These are phyloP conservation scores for Tiliqua scincoides DNA, from an alignment of 2,113 vertebrate species.

Conservation along the genomic window DNA sequence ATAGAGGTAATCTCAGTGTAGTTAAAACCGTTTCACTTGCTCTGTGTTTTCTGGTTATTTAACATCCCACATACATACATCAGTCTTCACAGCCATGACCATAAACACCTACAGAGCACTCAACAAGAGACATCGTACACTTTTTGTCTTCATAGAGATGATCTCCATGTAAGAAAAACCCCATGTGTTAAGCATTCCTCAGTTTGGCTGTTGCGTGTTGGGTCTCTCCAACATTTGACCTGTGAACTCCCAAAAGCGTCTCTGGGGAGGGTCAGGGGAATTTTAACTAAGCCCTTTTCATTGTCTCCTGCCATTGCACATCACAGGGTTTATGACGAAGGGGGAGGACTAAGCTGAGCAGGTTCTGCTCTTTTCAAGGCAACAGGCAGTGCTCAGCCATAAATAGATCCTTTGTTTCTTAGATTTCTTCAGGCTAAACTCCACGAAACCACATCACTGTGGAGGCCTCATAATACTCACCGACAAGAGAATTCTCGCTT, in stretches of 20 bases:
- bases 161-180: not conserved
- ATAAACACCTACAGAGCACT: not conserved
- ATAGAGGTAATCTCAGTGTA: not conserved
- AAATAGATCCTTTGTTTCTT: not conserved
- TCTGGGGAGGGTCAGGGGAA: not conserved
- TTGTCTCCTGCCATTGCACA: not conserved
- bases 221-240: not conserved
- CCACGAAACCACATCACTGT: not conserved
- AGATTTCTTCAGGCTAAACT: not conserved
- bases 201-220: not conserved
- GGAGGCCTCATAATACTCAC: constrained; percentile 25
- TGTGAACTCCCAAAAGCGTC: no score
- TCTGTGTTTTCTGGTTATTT: not conserved
- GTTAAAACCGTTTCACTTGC: not conserved
- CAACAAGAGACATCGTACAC: not conserved
- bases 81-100: not conserved
- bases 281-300: not conserved
- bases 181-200: not conserved
- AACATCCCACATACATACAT: not conserved
- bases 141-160: not conserved
- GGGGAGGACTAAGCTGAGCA: not conserved
- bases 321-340: not conserved
- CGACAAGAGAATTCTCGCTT: constrained; percentile 26
- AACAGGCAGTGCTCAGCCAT: not conserved
- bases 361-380: not conserved